Percentiles rank a stretch among this genome's conserved stretches.
Conservation (phyloP, 1,140 invertebrate genomes). For the Lycorma delicatula region DNA sequence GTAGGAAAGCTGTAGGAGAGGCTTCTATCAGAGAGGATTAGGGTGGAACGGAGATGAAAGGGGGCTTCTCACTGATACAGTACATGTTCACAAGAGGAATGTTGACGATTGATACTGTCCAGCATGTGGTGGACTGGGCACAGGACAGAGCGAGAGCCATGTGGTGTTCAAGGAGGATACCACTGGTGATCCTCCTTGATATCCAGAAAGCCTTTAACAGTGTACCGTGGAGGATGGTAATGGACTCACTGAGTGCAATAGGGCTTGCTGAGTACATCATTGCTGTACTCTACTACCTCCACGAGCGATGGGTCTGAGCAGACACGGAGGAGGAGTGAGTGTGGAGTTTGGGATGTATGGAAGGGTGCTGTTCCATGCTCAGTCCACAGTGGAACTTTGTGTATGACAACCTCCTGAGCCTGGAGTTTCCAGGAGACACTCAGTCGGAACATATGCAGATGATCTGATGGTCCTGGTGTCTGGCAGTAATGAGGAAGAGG, state of each 20-base stretch:
- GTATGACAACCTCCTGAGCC: no score
- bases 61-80: neutral
- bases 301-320: no score
- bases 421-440: no score
- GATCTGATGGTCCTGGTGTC: no score
- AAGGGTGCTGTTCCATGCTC: no score
- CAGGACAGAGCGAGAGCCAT: neutral
- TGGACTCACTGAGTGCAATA: neutral
- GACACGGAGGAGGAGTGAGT: no score
- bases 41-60: neutral
- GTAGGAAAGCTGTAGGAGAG: neutral
- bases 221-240: neutral
- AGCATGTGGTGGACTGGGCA: neutral
- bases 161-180: neutral
- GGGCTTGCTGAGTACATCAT: no score
- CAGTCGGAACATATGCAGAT: no score
- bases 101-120: neutral
- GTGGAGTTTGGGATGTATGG: no score
- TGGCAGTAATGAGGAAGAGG: no score
- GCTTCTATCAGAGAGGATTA: neutral
- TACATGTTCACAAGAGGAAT: neutral
- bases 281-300: no score
- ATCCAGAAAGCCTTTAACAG: neutral
- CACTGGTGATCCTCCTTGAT: neutral
- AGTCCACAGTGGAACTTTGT: no score